Base-by-base conservation (phyloP, 2,797 vertebrate species). In the Helicolenus hilgendorfi region DNA sequence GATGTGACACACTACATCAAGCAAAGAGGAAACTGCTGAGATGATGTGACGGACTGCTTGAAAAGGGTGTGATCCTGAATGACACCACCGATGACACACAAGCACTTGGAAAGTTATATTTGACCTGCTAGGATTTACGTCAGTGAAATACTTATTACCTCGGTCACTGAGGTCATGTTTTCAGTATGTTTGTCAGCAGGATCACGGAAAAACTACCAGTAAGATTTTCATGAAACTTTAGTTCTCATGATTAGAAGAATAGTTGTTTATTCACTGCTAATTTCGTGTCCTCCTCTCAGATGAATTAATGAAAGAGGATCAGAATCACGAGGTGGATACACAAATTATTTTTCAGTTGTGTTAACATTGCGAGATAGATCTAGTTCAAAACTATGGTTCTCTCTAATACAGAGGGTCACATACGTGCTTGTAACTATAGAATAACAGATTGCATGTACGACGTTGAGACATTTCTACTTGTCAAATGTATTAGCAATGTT, bases 1-100 rank as follows among this genome's bases (percentile, higher is more conserved):
- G 11, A 79, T 92, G 83, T 77, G 79, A 78, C 86, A 84, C 88
- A 77, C 60, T 29, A 65, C 85, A 80, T 91, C 81, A 79, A 88
- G 70, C 91, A 83, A 41, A 69, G 83, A 83, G 76, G 58, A 41
- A 65, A 29, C 75, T 27, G 81, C 79, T 86, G 77, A 91, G 68
- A 63, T 41, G 83, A 81, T 79, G 81, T 82, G 84, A 89, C 63
- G 24, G 87, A 74, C 75, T 72, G 41, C 65, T 82, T 60, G 68
- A 75, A 58, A 59, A 64, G 18, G 11, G 56, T 35, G 59, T 83
- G 78, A 89, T 79, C 62, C 70, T 77, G 87, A 87, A 69, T 84
- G 78, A 80, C 83, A 78, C 33, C 22, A 45, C 11, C 63, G 33
- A 49, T 77, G n/a, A 76, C 59, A 22, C 62, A 64, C 29, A 36